Evolutionary conservation across 2,797 vertebrate species (phyloP).

Genomic region (Discoglossus pictus): DNA sequence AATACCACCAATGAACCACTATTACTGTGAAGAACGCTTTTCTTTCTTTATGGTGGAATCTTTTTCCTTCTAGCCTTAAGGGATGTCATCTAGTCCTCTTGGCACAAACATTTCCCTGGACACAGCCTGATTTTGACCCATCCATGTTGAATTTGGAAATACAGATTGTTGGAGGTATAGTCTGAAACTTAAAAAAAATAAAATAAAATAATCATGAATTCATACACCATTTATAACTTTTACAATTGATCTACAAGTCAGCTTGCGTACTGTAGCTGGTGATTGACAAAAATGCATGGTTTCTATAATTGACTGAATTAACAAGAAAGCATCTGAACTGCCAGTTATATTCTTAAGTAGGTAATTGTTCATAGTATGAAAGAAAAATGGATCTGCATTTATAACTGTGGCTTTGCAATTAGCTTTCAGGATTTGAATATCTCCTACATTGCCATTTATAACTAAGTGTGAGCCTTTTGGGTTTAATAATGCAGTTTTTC

Average conservation of each 20-base stretch:
- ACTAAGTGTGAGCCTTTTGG: conserved; percentile 14
- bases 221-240: too few species aligned
- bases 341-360: conserved; percentile 15
- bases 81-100: too few species aligned
- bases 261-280: neutral
- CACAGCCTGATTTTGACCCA: too few species aligned
- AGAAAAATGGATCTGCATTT: conserved; percentile 12
- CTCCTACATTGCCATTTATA: conserved; percentile 22
- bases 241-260: neutral
- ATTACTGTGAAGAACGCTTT: too few species aligned
- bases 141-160: too few species aligned
- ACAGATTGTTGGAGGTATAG: too few species aligned
- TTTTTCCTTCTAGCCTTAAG: too few species aligned
- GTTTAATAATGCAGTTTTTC: conserved; percentile 17
- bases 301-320: conserved; percentile 23
- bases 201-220: too few species aligned
- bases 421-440: conserved; percentile 17
- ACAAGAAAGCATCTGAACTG: conserved; percentile 1
- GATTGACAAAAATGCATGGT: conserved; percentile 12
- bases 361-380: conserved; percentile 34
- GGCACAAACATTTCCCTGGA: too few species aligned
- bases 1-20: too few species aligned
- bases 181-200: too few species aligned
- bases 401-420: conserved; percentile 44
- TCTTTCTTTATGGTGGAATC: too few species aligned